Conservation (phyloP, 2,888 invertebrate genomes). For the Athalia rosae region DNA sequence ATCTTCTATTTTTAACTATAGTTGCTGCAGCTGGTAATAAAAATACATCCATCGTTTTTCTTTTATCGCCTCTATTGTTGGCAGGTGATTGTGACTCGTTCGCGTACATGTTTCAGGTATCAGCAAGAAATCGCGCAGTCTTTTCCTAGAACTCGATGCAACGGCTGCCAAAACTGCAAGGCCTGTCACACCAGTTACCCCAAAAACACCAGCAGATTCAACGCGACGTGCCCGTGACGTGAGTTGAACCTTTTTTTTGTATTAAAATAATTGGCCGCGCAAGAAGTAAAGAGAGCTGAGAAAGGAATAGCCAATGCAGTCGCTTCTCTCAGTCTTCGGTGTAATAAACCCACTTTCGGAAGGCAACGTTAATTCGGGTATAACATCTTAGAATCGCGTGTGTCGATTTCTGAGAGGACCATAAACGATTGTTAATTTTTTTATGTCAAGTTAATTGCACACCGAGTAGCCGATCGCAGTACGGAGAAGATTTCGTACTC, state of each 20-base stretch:
- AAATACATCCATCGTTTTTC: neutral
- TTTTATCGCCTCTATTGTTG: neutral
- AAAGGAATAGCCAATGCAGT: too few relatives aligned
- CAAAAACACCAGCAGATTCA: constrained; percentile 77
- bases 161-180: constrained; percentile 80
- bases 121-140: constrained; percentile 89
- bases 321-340: too few relatives aligned
- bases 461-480: too few relatives aligned
- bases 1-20: too few relatives aligned
- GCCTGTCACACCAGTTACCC: constrained; percentile 77
- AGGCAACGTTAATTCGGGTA: too few relatives aligned
- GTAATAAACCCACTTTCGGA: too few relatives aligned
- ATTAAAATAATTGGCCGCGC: neutral
- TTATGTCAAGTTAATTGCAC: neutral
- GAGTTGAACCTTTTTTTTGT: constrained; percentile 58
- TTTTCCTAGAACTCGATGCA: constrained; percentile 91
- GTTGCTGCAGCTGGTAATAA: neutral
- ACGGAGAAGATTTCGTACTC: too few relatives aligned
- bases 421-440: constrained; percentile 18
- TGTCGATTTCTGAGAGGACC: neutral
- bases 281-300: too few relatives aligned
- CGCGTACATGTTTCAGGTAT: constrained; percentile 78
- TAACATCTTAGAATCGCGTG: neutral
- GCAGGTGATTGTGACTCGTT: constrained; percentile 35
- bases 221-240: constrained; percentile 78